Conservation (phyloP, 2,888 invertebrate species). For the Eupithecia abbreviata region DNA sequence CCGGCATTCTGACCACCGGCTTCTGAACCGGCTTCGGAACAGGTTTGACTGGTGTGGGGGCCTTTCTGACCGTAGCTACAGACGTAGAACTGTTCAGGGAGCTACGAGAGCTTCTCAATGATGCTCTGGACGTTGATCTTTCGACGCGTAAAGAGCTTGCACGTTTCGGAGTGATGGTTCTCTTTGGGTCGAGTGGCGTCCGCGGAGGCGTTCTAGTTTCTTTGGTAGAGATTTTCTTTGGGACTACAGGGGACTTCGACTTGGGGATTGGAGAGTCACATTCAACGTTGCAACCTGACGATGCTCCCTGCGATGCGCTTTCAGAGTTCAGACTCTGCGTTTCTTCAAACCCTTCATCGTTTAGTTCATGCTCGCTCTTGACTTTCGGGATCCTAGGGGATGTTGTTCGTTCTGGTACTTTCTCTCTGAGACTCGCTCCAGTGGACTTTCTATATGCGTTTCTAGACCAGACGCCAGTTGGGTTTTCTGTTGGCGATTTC, state of each 20-base stretch:
- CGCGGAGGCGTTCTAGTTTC: slow-evolving; percentile 72
- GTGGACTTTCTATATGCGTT: slow-evolving; percentile 72
- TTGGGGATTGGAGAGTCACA: slow-evolving; percentile 83
- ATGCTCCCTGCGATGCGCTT: slow-evolving; percentile 93
- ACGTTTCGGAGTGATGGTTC: slow-evolving; percentile 62
- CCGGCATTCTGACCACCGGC: slow-evolving; percentile 69
- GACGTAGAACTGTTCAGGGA: slow-evolving; percentile 92
- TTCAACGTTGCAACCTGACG: slow-evolving; percentile 89
- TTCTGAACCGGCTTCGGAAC: slow-evolving; percentile 78
- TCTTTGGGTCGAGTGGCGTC: slow-evolving; percentile 64
- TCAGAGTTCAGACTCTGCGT: slow-evolving; percentile 94
- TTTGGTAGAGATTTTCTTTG: slow-evolving; percentile 82
- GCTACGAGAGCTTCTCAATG: slow-evolving; percentile 91
- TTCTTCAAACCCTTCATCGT: slow-evolving; percentile 96
- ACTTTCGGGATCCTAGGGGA: slow-evolving; percentile 81
- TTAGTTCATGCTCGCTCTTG: slow-evolving; percentile 87
- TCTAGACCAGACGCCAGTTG: slow-evolving; percentile 85
- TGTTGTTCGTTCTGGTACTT: slow-evolving; percentile 65
- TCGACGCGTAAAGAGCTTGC: slow-evolving; percentile 85
- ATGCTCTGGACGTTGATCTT: slow-evolving; percentile 90
- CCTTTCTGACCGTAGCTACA: slow-evolving; percentile 90
- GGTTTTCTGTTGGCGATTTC: slow-evolving; percentile 85
- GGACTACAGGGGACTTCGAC: slow-evolving; percentile 68
- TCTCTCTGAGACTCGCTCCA: slow-evolving; percentile 59
- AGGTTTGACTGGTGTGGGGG: slow-evolving; percentile 80